phyloP scores from a whole-genome alignment of 1,140 invertebrate species.

The Procambarus clarkii region DNA sequence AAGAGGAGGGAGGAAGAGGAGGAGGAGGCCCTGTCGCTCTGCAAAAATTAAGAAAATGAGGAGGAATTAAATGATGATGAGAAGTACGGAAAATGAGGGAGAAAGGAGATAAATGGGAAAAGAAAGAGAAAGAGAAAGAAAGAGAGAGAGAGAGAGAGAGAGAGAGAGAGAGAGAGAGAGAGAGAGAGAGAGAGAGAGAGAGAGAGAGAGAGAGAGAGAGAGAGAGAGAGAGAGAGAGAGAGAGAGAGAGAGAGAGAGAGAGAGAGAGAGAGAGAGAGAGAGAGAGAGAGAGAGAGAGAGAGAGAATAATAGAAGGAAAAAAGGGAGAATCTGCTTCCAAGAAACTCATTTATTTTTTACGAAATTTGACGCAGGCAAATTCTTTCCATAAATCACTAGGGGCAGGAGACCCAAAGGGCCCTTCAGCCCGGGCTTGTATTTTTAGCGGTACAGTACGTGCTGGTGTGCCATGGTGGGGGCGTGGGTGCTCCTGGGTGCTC shows the following conservation, averaged over 20 bases:
- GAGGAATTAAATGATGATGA: too few relatives aligned
- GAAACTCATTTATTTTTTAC: too few relatives aligned
- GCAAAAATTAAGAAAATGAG: background rate
- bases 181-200: constrained; percentile 8
- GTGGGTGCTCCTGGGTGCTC: too few relatives aligned
- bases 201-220: constrained; percentile 7
- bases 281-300: constrained; percentile 7
- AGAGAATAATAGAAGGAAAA: background rate
- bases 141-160: background rate
- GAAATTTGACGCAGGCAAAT: too few relatives aligned
- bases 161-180: constrained; percentile 24
- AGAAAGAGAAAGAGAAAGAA: background rate
- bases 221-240: constrained; percentile 33
- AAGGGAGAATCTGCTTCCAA: background rate
- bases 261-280: constrained; percentile 26
- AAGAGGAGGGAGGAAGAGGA: background rate
- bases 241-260: background rate
- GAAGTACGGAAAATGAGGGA: background rate
- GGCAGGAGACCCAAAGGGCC: too few relatives aligned
- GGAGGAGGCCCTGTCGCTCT: background rate
- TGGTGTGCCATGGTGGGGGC: too few relatives aligned
- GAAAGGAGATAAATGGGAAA: background rate
- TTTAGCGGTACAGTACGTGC: too few relatives aligned
- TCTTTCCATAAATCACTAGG: too few relatives aligned
- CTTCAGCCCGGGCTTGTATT: too few relatives aligned